Evolutionary conservation across 2,888 invertebrate genomes (phyloP), one percentile per base, ranked within the genome.

Genomic region (Hypercompe scribonia): DNA sequence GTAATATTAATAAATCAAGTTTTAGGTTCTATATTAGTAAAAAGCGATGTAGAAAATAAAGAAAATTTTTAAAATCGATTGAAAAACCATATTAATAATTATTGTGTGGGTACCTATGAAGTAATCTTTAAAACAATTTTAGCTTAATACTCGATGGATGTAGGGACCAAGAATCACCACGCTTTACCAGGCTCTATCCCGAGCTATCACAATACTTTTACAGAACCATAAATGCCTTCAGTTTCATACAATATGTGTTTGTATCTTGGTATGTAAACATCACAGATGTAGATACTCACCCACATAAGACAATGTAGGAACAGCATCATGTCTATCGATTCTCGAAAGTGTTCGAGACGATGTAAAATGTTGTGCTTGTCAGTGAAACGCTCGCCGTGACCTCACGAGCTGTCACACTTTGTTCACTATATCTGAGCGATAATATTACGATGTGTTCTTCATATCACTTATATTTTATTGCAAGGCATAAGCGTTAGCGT

Each of bases 361-460:
- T 72, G 77, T 58, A 64, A 58, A 73, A 50, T 70, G 33, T 36
- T 68, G 76, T 79, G 74, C 70, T 72, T 80, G 82, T 77, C 75
- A 83, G 82, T 77, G 79, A 80, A 77, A 80, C 77, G 71, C 54
- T 54, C 76, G 74, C 75, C 83, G 83, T 83, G 83, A 86, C 88
- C 81, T 88, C 90, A 90, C 89, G 90, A 89, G 79, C 87, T 83
- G 86, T 87, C 89, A 87, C 88, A 86, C 84, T 86, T 84, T 86
- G 86, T 76, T 78, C 80, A 81, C 74, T 78, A 84, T 85, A 86
- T 80, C 84, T 77, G 82, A 76, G 66, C 80, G 78, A 80, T 86
- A 85, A 81, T 82, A 77, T 82, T 81, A 81, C 84, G 84, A 86
- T 86, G 84, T 84, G 85, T 79, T 88, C 86, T 87, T 84, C 82